phyloP scores from a whole-genome alignment of 1,140 invertebrate genomes.

The Drosophila gunungcola region DNA sequence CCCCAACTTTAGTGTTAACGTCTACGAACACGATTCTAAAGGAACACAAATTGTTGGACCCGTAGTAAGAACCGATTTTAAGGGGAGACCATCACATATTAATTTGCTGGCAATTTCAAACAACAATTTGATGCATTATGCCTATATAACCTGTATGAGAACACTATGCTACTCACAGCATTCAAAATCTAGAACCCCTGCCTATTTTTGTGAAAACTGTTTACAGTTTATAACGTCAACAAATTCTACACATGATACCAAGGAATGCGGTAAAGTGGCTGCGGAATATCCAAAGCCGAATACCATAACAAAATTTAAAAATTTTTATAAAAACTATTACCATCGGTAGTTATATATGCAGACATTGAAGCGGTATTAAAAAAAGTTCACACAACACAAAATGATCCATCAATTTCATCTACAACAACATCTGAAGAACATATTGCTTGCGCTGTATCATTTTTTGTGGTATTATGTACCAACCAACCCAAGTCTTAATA shows the following conservation, averaged over 20 bases:
- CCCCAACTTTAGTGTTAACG: no score
- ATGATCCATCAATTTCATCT: no score
- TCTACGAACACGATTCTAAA: no score
- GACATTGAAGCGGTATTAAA: background rate
- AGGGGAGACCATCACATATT: background rate
- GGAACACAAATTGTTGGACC: background rate
- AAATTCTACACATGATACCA: background rate
- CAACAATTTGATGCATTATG: background rate
- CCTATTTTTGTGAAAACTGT: constrained; percentile 1
- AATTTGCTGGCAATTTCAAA: background rate
- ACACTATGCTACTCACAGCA: background rate
- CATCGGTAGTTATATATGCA: no score
- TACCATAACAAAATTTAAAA: background rate
- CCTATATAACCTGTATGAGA: background rate
- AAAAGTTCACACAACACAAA: no score
- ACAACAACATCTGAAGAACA: no score
- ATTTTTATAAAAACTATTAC: background rate
- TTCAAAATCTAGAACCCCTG: background rate
- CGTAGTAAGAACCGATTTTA: background rate
- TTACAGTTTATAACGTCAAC: background rate
- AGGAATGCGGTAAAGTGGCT: background rate
- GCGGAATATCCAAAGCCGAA: background rate
- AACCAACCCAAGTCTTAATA: no score
- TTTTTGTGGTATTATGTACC: no score
- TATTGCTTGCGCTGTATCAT: no score